A percentile compares a stretch with the other conserved stretches of the same genome.
Conservation (phyloP, 2,888 invertebrate species). For the Himalopsyche tibetana region DNA sequence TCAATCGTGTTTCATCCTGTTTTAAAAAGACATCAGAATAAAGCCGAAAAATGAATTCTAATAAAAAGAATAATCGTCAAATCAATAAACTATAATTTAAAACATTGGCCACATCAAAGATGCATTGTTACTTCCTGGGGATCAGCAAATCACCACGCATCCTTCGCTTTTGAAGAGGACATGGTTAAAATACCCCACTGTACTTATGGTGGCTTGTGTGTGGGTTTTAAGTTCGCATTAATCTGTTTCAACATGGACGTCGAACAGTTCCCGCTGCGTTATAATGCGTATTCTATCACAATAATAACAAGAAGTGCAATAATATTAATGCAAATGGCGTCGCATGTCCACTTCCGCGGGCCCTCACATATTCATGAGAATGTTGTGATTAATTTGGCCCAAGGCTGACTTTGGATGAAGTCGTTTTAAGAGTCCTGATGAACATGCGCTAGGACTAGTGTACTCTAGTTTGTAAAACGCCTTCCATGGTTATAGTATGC, state of each 20-base stretch:
- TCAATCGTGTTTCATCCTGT: no score
- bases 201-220: not conserved
- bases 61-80: no score
- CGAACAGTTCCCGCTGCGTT: not conserved
- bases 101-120: no score
- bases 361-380: not conserved
- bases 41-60: no score
- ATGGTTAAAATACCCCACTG: no score
- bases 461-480: not conserved
- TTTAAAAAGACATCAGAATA: no score
- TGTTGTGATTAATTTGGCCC: constrained; percentile 9
- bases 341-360: not conserved
- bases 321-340: constrained; percentile 10
- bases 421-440: not conserved
- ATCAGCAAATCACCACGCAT: no score
- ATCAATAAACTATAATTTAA: no score
- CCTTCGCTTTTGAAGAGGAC: no score
- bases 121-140: no score
- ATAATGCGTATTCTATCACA: not conserved
- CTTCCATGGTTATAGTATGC: not conserved
- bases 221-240: constrained; percentile 1
- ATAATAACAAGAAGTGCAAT: not conserved
- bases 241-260: not conserved
- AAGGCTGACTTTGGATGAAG: not conserved
- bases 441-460: not conserved